Evolutionary conservation across 2,113 vertebrate species (phyloP).

Genomic region (Ciconia boyciana): DNA sequence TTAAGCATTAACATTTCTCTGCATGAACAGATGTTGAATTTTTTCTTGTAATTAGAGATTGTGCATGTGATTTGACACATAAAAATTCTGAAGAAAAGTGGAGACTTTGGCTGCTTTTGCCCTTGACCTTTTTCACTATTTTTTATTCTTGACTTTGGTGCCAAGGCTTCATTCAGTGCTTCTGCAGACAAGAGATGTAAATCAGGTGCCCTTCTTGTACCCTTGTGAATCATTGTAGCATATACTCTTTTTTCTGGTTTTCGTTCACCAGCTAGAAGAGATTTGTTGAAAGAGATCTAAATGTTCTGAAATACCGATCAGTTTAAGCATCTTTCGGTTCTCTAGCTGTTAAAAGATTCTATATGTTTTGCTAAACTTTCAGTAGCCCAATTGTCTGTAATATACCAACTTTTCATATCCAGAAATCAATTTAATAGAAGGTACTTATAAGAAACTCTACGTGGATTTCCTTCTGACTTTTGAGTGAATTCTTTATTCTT

Average conservation of each 20-base stretch:
- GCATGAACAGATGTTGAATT: not conserved
- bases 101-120: not conserved
- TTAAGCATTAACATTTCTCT: not conserved
- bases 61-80: not conserved
- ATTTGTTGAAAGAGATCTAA: not conserved
- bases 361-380: not conserved
- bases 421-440: not conserved
- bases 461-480: not conserved
- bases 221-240: not conserved
- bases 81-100: not conserved
- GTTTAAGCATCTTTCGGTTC: not conserved
- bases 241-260: not conserved
- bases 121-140: not conserved
- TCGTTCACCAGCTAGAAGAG: not conserved
- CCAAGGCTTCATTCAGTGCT: not conserved
- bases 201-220: not conserved
- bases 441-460: rapidly evolving
- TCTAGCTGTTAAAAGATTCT: not conserved
- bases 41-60: not conserved
- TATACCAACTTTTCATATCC: not conserved
- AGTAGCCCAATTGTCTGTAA: not conserved
- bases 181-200: not conserved
- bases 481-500: not conserved
- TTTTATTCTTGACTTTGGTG: not conserved
- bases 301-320: not conserved